Conservation (phyloP, 2,797 vertebrate species). For the Microcaecilia unicolor region DNA sequence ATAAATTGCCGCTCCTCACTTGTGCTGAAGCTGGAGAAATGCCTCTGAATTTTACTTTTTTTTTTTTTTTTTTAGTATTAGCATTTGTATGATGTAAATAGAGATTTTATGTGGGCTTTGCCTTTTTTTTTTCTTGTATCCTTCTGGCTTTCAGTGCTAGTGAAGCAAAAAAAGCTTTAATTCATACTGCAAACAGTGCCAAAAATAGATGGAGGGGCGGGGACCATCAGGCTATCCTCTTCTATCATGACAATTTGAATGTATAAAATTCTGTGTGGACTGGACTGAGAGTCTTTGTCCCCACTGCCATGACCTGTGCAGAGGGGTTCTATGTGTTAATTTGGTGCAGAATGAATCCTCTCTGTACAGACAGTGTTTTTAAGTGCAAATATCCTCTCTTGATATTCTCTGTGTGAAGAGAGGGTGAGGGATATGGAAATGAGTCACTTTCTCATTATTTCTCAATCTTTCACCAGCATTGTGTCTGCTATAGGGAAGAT, state of each 20-base stretch:
- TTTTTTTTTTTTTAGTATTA: not conserved
- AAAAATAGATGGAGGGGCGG: fast-evolving
- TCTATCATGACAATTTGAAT: not conserved
- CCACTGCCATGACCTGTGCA: too few species aligned
- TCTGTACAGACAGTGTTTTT: too few species aligned
- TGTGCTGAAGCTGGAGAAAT: slow-evolving; percentile 3
- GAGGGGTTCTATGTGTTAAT: too few species aligned
- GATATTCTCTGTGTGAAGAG: too few species aligned
- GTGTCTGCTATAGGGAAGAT: too few species aligned
- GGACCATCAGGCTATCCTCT: not conserved
- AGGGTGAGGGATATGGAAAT: too few species aligned
- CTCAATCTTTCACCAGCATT: too few species aligned
- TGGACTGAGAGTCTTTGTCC: too few species aligned
- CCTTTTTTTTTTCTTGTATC: slow-evolving; percentile 1
- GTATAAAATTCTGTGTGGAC: too few species aligned
- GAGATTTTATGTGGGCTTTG: slow-evolving; percentile 18
- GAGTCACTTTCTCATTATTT: too few species aligned
- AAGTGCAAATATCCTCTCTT: too few species aligned
- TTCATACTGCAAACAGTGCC: not conserved
- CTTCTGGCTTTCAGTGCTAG: slow-evolving; percentile 11
- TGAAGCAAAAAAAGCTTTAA: slow-evolving; percentile 8
- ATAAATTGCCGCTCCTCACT: slow-evolving; percentile 6
- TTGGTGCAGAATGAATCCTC: too few species aligned
- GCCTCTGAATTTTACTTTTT: slow-evolving; percentile 1
- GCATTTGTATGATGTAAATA: not conserved